Evolutionary conservation across 2,113 vertebrate genomes (phyloP).

Genomic region (Mormyrus iriodes): DNA sequence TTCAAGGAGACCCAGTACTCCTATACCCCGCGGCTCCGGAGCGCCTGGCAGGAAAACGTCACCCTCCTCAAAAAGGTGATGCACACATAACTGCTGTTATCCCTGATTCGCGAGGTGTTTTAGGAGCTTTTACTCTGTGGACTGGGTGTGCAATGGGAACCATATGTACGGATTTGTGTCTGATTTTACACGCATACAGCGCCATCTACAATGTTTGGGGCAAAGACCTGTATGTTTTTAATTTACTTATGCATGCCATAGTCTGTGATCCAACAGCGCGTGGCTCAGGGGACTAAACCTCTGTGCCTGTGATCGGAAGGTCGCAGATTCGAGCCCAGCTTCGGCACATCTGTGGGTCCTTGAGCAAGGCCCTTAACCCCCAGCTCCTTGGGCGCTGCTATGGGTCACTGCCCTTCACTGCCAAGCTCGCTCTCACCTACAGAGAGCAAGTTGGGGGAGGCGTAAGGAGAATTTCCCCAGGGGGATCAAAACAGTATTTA

Average conservation of each 20-base stretch:
- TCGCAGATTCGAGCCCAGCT: no score
- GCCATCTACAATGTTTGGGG: background rate
- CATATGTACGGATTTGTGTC: background rate
- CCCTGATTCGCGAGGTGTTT: background rate
- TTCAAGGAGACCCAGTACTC: constrained; percentile 82
- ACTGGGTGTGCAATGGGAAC: background rate
- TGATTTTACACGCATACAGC: background rate
- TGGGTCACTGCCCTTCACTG: no score
- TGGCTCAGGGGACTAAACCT: no score
- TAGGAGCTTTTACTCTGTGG: background rate
- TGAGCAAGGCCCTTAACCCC: no score
- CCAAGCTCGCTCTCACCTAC: no score
- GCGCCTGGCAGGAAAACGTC: constrained; percentile 82
- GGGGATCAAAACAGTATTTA: no score
- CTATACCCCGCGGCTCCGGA: constrained; percentile 73
- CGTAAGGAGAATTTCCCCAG: no score
- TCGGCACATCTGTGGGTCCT: no score
- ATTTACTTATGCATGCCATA: background rate
- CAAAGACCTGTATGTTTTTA: background rate
- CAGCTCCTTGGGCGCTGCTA: no score
- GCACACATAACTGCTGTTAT: background rate
- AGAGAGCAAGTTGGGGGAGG: no score
- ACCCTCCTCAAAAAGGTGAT: constrained; percentile 79
- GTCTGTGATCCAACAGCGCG: background rate
- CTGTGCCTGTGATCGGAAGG: no score